phyloP scores from a whole-genome alignment of 2,888 invertebrate genomes.

The Hirtodrosophila cameraria region DNA sequence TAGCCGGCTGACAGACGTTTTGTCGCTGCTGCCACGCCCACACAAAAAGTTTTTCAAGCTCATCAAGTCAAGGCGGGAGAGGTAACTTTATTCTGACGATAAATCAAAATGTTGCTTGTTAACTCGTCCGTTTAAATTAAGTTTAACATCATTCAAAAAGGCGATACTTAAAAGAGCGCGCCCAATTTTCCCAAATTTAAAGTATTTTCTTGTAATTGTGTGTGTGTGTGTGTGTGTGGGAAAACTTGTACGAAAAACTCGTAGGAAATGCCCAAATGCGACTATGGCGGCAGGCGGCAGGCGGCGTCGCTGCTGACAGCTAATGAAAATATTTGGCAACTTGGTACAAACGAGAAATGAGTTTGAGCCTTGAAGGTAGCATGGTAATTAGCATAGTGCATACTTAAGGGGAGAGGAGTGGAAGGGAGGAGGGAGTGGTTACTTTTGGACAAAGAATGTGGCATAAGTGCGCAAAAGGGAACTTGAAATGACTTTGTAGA shows the following conservation, averaged over 20 bases:
- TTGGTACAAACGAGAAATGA: slow-evolving; percentile 4
- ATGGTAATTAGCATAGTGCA: slow-evolving; percentile 37
- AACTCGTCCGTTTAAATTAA: slow-evolving; percentile 71
- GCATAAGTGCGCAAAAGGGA: neutral
- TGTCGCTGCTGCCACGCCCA: slow-evolving; percentile 22
- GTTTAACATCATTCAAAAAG: slow-evolving; percentile 49
- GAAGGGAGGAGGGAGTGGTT: too few species aligned
- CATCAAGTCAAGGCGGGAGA: slow-evolving; percentile 34
- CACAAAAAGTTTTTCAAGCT: slow-evolving; percentile 40
- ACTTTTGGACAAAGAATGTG: neutral
- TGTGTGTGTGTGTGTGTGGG: too few species aligned
- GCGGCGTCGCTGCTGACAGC: slow-evolving; percentile 43
- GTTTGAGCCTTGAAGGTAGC: slow-evolving; percentile 16
- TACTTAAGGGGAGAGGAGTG: slow-evolving; percentile 3
- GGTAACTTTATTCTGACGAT: slow-evolving; percentile 47
- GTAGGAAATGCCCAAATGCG: slow-evolving; percentile 10
- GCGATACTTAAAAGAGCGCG: slow-evolving; percentile 1
- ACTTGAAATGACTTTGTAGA: slow-evolving; percentile 2
- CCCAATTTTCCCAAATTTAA: slow-evolving; percentile 53
- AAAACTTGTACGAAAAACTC: neutral
- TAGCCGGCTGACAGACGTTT: slow-evolving; percentile 47
- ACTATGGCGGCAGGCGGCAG: too few species aligned
- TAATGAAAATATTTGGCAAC: slow-evolving; percentile 61
- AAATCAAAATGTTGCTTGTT: slow-evolving; percentile 75
- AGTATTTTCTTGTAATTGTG: slow-evolving; percentile 43